Evolutionary conservation across 2,797 vertebrate species (phyloP), one percentile per base, ranked within the genome.

Genomic region (Danio albolineatus): DNA sequence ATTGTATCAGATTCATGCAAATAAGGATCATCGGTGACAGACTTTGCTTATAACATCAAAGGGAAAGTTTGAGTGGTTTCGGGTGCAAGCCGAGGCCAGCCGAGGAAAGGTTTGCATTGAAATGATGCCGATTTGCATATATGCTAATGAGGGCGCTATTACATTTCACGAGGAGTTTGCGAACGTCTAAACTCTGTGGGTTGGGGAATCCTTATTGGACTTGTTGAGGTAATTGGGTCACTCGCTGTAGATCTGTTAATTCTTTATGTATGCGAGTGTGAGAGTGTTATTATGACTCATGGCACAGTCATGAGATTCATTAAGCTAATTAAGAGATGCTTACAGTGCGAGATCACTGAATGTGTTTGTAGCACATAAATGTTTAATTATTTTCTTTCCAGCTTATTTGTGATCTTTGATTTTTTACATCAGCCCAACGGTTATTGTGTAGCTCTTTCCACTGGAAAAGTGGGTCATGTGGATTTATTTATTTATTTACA

Each of bases 1-100:
- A 92, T 92, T 90, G 89, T 91, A 90, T 93, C 91, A 93, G 91
- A 90, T 87, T 62, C 81, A 79, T 86, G 87, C 89, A 83, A 94
- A 93, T 91, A 85, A 88, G 92, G 90, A 90, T 86, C 90, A 92
- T 91, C 88, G 89, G 91, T 86, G 89, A 86, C 89, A 91, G 90
- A 89, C 90, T 89, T 89, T 89, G 88, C 87, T 85, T 80, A 87
- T 88, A 92, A 93, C 91, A 92, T 94, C 92, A 94, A 94, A 94
- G 91, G 73, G 10, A 89, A 90, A 90, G 87, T 90, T 89, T 91
- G 88, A 85, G 81, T 49, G 76, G 74, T 66, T 19, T 10, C 28
- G 57, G 48, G 92, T 92, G 92, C 92, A 92, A 73, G 57, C 83
- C 79, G 90, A 86, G 92, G 92, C 87, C 90, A 93, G 21, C 44